Conservation (phyloP, 1,140 invertebrate species). For the Listronotus bonariensis region DNA sequence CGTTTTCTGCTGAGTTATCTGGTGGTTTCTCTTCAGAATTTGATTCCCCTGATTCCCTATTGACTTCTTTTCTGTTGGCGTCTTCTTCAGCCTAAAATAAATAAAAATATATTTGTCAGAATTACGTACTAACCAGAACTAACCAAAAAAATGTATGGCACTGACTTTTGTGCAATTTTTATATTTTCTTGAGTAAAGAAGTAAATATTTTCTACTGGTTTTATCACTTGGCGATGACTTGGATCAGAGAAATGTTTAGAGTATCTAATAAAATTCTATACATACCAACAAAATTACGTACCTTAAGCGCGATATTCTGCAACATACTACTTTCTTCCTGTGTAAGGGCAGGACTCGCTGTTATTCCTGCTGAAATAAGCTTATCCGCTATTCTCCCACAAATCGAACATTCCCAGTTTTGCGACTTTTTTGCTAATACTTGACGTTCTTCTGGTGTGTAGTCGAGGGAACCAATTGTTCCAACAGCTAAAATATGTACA, state of each 20-base stretch:
- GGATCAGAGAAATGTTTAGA: no score
- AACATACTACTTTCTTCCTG: conserved; percentile 57
- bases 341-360: conserved; percentile 53
- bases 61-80: conserved; percentile 21
- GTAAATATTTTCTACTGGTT: no score
- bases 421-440: conserved; percentile 75
- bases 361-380: conserved; percentile 52
- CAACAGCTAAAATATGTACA: conserved; percentile 64
- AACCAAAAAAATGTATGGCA: no score
- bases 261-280: conserved; percentile 4
- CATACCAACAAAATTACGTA: conserved; percentile 24
- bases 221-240: no score
- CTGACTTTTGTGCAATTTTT: no score
- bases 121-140: no score
- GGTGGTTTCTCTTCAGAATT: conserved; percentile 4
- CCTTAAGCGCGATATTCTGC: conserved; percentile 53
- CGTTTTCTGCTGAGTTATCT: background rate
- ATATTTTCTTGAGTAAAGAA: no score
- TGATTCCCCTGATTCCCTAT: conserved; percentile 7
- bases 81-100: conserved; percentile 25
- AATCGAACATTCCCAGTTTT: conserved; percentile 62
- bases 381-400: conserved; percentile 64
- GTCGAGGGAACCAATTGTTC: conserved; percentile 89
- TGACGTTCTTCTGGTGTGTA: conserved; percentile 84
- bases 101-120: background rate